Evolutionary conservation across 2,113 vertebrate genomes (phyloP).

Genomic region (Melanocharis versteri): DNA sequence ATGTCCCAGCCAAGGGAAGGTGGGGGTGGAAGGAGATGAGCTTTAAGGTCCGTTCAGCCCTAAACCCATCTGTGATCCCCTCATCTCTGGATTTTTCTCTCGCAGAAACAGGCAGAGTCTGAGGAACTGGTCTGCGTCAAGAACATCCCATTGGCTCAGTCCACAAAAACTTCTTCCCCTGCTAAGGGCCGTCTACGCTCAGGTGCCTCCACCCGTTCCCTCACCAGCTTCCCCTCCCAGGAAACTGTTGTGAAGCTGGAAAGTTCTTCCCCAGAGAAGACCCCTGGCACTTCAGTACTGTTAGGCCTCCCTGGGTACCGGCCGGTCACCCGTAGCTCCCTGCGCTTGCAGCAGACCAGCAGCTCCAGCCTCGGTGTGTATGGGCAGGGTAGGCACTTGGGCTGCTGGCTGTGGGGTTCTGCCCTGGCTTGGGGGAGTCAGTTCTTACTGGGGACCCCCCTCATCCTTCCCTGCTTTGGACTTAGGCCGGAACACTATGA

Average conservation of each 20-base stretch:
- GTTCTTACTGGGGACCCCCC: background rate
- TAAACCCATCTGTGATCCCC: background rate
- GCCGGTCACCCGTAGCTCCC: conserved; percentile 76
- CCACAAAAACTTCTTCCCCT: conserved; percentile 17
- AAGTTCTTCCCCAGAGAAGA: conserved; percentile 56
- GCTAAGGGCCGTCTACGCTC: conserved; percentile 49
- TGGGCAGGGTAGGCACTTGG: background rate
- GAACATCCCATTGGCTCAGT: conserved; percentile 70
- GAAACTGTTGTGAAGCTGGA: conserved; percentile 59
- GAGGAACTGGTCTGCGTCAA: conserved; percentile 51
- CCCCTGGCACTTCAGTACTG: conserved; percentile 67
- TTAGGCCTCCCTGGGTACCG: conserved; percentile 87
- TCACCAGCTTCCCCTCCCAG: conserved; percentile 51
- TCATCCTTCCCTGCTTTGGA: background rate
- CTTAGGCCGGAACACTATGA: conserved; percentile 74
- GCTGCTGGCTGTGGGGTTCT: background rate
- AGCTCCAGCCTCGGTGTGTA: conserved; percentile 59
- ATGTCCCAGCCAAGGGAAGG: background rate
- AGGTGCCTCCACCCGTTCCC: conserved; percentile 44
- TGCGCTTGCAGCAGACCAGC: conserved; percentile 59
- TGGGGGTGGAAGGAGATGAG: fast-evolving
- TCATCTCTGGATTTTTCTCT: background rate
- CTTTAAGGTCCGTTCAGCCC: fast-evolving
- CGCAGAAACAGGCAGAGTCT: conserved; percentile 71
- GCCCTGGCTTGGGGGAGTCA: no score